Evolutionary conservation across 2,113 vertebrate species (phyloP), one percentile per base, ranked within the genome.

Genomic region (Rynchops niger): DNA sequence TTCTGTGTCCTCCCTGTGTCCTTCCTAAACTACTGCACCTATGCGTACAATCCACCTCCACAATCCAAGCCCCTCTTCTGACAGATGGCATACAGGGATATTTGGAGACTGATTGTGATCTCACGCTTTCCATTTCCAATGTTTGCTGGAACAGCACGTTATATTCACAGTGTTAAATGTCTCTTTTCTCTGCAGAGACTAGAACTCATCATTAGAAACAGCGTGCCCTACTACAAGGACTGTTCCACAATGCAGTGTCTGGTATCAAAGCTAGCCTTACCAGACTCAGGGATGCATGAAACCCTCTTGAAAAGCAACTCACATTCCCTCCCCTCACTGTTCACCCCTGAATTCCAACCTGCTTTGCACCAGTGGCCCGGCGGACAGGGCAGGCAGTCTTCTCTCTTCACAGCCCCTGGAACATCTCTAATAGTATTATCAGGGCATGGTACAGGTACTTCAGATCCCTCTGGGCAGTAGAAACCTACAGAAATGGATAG

Each of bases 301-400:
- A 17, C 5, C 30, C 18, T 19, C 12, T 15, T 3, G 0, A 25
- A 29, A 11, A 66, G 9, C 38, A 65, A 16, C 26, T 32, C 18
- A 62, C 29, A 23, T 30, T 45, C 58, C 49, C 23, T 56, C 14
- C 15, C 45, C 49, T 56, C 40, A 47, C 10, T 5, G 18, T 50
- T 65, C 3, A 5, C 0, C 9, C 76, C 61, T 2, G 1, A 7
- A n/a, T 42, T 36, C 74, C 84, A 92, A 99, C 99, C 98, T 96
- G 97, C 88, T 98, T 98, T 98, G 95, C 99, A 99, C 99, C 99
- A 99, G 86, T 61, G 93, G 55, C 97, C 97, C 0, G 98, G 93
- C 4, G 99, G 99, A 62, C 99, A 99, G n/a, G 98, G 96, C 62
- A 98, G 96, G 91, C 99, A 99, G 73, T 99, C 98, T 34, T 98